A percentile compares a stretch with the other conserved stretches of the same genome.
Conservation (phyloP, 2,888 invertebrate species). For the Tenthredo notha region DNA sequence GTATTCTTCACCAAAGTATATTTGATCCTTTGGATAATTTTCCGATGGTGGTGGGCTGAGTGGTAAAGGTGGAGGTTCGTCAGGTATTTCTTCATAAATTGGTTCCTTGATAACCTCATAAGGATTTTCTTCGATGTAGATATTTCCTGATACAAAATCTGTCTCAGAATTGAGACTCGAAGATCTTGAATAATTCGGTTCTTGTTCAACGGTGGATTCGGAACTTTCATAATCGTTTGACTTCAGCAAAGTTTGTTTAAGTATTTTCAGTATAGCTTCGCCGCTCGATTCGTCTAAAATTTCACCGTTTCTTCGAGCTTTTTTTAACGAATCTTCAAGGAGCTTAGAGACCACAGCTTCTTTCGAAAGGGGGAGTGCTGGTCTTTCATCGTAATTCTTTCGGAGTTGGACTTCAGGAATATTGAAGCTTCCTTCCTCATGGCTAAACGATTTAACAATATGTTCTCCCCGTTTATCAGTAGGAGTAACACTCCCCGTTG, state of each 20-base stretch:
- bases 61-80: conserved; percentile 85
- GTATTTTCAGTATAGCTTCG: conserved; percentile 74
- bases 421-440: neutral
- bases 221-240: conserved; percentile 70
- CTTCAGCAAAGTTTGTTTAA: conserved; percentile 75
- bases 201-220: conserved; percentile 67
- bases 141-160: conserved; percentile 74
- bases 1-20: conserved; percentile 79
- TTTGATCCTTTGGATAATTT: conserved; percentile 85
- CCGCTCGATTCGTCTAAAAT: conserved; percentile 74
- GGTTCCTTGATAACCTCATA: conserved; percentile 84
- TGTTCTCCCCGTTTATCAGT: conserved; percentile 24
- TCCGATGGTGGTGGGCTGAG: conserved; percentile 87
- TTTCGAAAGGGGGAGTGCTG: conserved; percentile 64
- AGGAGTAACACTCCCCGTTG: neutral
- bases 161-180: conserved; percentile 69
- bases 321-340: conserved; percentile 73
- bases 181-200: conserved; percentile 69
- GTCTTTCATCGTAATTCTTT: conserved; percentile 54
- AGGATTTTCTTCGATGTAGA: conserved; percentile 79
- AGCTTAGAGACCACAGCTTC: conserved; percentile 74
- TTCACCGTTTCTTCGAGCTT: conserved; percentile 74
- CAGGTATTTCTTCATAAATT: conserved; percentile 83
- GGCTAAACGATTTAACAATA: neutral
- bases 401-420: conserved; percentile 14